Evolutionary conservation across 1,140 invertebrate species (phyloP), one percentile per base, ranked within the genome.

Genomic region (Harpegnathos saltator): DNA sequence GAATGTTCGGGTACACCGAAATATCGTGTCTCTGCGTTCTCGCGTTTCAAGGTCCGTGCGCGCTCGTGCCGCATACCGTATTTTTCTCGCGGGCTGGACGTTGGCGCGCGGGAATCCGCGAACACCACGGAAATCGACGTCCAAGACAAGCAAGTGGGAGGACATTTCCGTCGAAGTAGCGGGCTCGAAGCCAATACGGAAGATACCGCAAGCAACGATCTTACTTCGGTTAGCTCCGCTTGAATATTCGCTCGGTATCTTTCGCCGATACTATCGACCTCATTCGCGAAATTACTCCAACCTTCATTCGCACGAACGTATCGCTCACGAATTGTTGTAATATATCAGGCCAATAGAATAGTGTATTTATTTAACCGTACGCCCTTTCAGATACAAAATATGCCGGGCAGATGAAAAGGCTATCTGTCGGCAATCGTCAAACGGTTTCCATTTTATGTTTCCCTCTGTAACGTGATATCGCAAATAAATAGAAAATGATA

Each of bases 151-250:
- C 61, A 44, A 72, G 19, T 22, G 38, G 59, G 65, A 71, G 52
- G 59, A 78, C 22, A 44, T 61, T 82, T 69, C 83, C 52, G 56
- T 44, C 26, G n/a, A 71, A 38, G 50, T 24, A 12, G 11, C 61
- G 85, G 83, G 83, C 83, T 82, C 77, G 22, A 19, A 86, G 75
- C 84, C 82, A 83, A 85, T 77, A 71, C 38, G 61, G 86, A 82
- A 73, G 77, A 61, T 82, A n/a, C 85, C 74, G 85, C 77, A 87
- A 85, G 85, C 84, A 89, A 90, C 87, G 90, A 90, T 89, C 82
- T 89, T 50, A 38, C 86, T 91, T 91, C 22, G 29, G 12, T 38
- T 0, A 19, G 52, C 11, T 58, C 83, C 85, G 84, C 38, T 85
- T 88, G 84, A 91, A 81, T 85, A 72, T 86, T 50, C 65, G 48